Base-by-base conservation (phyloP, 1,140 invertebrate genomes). In the Camponotus pennsylvanicus region DNA sequence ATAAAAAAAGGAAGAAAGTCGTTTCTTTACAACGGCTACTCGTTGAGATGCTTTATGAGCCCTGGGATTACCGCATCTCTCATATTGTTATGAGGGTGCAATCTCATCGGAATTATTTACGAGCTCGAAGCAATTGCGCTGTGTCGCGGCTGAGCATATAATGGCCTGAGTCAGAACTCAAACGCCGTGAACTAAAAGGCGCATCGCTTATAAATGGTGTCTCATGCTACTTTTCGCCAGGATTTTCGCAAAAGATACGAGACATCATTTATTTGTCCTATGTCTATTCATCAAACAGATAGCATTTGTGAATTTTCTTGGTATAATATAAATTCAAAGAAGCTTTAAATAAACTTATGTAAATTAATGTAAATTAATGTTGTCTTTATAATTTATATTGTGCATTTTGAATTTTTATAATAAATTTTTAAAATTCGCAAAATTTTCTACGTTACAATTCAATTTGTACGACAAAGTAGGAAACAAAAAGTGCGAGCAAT, bases 41-140 rank as follows among this genome's bases (percentile, higher is more conserved):
- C 55, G 57, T 9, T 34, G 37, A 9, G 55, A 7, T 32, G 71
- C 34, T 77, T 84, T 63, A 66, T 40, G 42, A 27, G 42, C 32
- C 18, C 27, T 18, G 34, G 49, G 18, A 85, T 66, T 78, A 85
- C 61, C 42, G 45, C 61, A 34, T 78, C 45, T 78, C 27, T 66
- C 82, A 55, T 66, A 85, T 85, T 85, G 63, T 73, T 78, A 85
- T 42, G 73, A 67, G 59, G n/a, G 71, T 67, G 45, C 61, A 61
- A 55, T 85, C 34, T 69, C 61, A 40, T 85, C 15, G 45, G 37
- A 18, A 85, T 85, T 85, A 85, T 85, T 85, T 78, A 78, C 73
- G 71, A 85, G 59, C 59, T 21, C 59, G 73, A 13, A 15, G 63
- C 71, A 85, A 66, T 85, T 63, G 67, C 69, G 21, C 15, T 21